phyloP scores from a whole-genome alignment of 2,113 vertebrate genomes.

The Bothrops jararaca region DNA sequence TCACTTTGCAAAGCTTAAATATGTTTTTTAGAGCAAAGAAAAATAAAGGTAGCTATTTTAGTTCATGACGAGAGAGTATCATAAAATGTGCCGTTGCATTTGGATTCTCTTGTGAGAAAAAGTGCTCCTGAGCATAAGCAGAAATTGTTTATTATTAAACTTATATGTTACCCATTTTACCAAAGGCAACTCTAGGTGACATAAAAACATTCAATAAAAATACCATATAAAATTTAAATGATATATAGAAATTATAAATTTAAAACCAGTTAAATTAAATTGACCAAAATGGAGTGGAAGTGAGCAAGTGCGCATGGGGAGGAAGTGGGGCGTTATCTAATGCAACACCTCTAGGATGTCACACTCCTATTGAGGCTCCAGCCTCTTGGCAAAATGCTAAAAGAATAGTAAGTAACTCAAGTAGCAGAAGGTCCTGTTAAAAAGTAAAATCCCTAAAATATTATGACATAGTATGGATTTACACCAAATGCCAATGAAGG shows the following conservation, averaged over 20 bases:
- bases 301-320: not conserved
- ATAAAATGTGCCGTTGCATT: not conserved
- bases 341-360: not conserved
- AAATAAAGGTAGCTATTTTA: not conserved
- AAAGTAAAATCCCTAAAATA: not conserved
- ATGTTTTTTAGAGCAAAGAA: not conserved
- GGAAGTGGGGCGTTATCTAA: not conserved
- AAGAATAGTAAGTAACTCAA: not conserved
- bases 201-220: not conserved
- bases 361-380: not conserved
- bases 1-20: not conserved
- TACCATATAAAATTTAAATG: not conserved
- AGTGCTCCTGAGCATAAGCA: not conserved
- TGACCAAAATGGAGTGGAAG: not conserved
- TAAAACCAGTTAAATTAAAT: not conserved
- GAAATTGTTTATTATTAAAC: not conserved
- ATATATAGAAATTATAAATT: not conserved
- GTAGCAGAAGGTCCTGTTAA: not conserved
- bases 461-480: not conserved
- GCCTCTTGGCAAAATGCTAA: not conserved
- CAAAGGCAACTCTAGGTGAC: not conserved
- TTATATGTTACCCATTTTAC: not conserved
- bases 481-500: not conserved
- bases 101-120: not conserved
- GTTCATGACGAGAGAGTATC: not conserved